These are phyloP conservation scores for Cetoscarus ocellatus DNA, from an alignment of 2,797 vertebrate species.

Conservation along the genomic window DNA sequence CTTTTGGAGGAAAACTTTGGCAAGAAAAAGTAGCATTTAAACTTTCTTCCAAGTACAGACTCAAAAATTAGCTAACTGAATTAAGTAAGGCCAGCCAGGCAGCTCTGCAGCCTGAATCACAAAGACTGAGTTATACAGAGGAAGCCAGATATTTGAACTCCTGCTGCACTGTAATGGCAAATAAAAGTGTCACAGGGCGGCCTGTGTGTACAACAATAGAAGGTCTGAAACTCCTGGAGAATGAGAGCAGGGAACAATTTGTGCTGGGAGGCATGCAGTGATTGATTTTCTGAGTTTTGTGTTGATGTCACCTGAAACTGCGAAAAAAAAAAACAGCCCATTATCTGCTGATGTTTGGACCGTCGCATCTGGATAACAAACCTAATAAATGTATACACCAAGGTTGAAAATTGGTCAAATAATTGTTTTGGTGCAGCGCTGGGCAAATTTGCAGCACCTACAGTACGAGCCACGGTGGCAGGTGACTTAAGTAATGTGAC, in stretches of 20 bases:
- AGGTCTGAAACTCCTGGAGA: slow-evolving; percentile 17
- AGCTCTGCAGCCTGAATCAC: neutral
- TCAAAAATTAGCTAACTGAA: neutral
- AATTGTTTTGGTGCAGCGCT: too few relatives aligned
- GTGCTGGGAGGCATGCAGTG: neutral
- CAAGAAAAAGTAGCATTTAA: neutral
- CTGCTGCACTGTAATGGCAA: neutral
- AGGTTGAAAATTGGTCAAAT: too few relatives aligned
- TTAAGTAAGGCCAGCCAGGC: neutral
- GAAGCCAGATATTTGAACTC: neutral
- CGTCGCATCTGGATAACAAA: too few relatives aligned
- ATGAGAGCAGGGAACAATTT: neutral
- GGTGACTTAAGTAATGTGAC: too few relatives aligned
- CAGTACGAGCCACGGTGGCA: too few relatives aligned
- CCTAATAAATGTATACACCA: neutral
- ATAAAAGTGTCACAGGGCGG: slow-evolving; percentile 13
- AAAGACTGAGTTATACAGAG: neutral
- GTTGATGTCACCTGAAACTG: slow-evolving; percentile 14
- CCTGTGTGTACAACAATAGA: slow-evolving; percentile 10
- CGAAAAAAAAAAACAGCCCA: neutral
- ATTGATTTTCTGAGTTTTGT: slow-evolving; percentile 8
- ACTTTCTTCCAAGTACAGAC: neutral
- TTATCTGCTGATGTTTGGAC: neutral
- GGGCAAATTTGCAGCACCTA: too few relatives aligned
- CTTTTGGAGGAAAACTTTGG: neutral